These are phyloP conservation scores for Lonchura striata DNA, from an alignment of 2,113 vertebrate species.

Conservation along the genomic window DNA sequence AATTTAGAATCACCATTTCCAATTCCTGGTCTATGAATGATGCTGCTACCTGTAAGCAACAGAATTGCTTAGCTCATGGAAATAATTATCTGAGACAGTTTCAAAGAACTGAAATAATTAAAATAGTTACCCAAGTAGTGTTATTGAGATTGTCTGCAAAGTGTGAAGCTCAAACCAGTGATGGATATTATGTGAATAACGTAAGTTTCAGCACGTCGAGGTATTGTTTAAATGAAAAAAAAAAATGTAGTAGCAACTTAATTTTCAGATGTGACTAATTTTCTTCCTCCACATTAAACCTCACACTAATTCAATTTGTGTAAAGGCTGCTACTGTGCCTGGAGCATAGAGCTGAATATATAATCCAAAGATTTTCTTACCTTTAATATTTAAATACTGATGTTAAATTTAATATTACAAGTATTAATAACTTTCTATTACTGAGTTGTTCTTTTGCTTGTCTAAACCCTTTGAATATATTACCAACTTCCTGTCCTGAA, in stretches of 20 bases:
- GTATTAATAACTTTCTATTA: background rate
- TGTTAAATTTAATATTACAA: background rate
- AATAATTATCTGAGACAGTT: background rate
- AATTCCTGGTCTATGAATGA: background rate
- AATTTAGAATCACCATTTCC: background rate
- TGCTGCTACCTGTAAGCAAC: background rate
- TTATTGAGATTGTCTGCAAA: background rate
- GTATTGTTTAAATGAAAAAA: background rate
- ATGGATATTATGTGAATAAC: background rate
- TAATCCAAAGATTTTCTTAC: background rate
- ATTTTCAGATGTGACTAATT: background rate
- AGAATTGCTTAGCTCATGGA: background rate
- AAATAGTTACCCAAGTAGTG: background rate
- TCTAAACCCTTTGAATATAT: background rate
- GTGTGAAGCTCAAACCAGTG: background rate
- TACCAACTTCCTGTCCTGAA: background rate
- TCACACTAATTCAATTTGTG: background rate
- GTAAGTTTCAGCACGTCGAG: background rate
- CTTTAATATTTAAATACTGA: background rate
- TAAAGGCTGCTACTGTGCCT: background rate
- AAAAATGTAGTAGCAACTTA: background rate
- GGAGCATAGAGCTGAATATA: background rate
- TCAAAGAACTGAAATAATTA: background rate
- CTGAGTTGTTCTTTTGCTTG: background rate
- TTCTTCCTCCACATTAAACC: background rate